Evolutionary conservation across 2,797 vertebrate genomes (phyloP).

Genomic region (Sternotherus odoratus): DNA sequence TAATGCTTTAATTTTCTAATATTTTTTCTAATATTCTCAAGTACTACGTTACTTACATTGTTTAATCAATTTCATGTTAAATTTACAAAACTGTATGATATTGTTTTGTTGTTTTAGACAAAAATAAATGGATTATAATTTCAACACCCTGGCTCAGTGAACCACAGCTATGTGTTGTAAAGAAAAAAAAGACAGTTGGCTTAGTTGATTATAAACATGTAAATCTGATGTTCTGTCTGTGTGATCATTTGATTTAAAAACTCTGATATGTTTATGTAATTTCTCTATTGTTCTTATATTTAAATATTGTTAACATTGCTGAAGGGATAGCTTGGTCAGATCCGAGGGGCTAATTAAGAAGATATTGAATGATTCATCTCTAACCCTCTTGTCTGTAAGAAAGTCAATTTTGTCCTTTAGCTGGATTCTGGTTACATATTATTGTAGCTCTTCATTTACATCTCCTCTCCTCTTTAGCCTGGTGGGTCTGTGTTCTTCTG

Average conservation of each 20-base stretch:
- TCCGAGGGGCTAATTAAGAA: neutral
- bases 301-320: neutral
- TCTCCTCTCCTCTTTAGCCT: neutral
- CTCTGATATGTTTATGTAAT: neutral
- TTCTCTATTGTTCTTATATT: accelerated
- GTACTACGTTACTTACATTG: neutral
- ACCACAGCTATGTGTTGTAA: neutral
- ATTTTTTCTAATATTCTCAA: conserved; percentile 41
- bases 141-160: accelerated
- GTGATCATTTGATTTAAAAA: neutral
- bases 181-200: neutral
- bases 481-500: neutral
- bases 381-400: neutral
- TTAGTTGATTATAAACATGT: accelerated
- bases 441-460: neutral
- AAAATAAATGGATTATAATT: neutral
- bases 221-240: accelerated
- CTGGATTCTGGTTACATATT: neutral
- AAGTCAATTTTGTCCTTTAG: neutral
- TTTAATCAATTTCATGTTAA: conserved; percentile 53
- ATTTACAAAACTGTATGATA: neutral
- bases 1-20: conserved; percentile 65
- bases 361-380: neutral
- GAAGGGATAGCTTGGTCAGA: neutral
- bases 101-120: neutral